Conservation (phyloP, 2,113 vertebrate species). For the Ptyas mucosa region DNA sequence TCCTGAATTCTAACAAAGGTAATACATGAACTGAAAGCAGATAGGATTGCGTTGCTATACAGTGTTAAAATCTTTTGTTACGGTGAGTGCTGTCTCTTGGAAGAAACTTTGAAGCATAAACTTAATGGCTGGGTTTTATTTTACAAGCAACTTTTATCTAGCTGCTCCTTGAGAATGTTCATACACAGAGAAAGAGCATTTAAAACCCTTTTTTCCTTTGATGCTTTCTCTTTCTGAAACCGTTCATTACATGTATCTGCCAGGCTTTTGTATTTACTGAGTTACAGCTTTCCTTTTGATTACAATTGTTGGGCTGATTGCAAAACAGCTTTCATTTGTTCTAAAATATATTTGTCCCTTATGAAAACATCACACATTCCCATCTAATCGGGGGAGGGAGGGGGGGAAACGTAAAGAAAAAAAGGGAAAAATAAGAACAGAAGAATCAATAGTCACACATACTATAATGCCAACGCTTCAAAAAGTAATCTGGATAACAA, state of each 20-base stretch:
- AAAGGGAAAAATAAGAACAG: not conserved
- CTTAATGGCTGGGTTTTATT: not conserved
- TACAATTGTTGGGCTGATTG: not conserved
- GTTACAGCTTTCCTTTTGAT: not conserved
- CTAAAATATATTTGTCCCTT: not conserved
- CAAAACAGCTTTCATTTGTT: not conserved
- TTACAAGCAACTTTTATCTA: not conserved
- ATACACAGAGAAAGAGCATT: not conserved
- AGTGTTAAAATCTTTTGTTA: not conserved
- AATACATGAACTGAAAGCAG: constrained; percentile 5
- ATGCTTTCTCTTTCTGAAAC: not conserved
- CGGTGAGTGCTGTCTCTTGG: not conserved
- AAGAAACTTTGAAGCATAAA: constrained; percentile 5
- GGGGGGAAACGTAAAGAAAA: not conserved
- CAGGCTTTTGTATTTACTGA: not conserved
- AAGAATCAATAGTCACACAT: not conserved
- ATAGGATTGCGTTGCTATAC: not conserved
- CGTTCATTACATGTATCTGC: not conserved
- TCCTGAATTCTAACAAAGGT: not conserved
- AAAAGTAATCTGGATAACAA: not conserved
- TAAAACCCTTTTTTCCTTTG: not conserved
- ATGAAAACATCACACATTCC: not conserved
- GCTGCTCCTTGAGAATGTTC: not conserved
- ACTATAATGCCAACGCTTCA: not conserved
- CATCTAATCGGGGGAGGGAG: not conserved